These are phyloP conservation scores for Lithophane semibrunnea DNA, from an alignment of 2,888 invertebrate species.

Conservation along the genomic window DNA sequence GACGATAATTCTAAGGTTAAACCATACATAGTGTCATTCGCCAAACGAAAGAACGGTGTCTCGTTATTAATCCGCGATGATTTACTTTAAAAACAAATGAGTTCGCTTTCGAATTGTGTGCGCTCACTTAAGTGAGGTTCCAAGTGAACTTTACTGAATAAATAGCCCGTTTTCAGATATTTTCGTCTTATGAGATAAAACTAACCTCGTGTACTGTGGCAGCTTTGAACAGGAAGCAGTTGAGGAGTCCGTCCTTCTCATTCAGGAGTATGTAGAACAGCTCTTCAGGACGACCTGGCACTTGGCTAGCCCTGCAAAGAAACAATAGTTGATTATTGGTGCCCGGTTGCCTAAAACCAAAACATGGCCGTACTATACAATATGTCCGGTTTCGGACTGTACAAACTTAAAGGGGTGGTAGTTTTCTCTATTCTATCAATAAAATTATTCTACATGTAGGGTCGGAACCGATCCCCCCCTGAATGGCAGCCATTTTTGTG, in stretches of 20 bases:
- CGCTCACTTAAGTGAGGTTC: background rate
- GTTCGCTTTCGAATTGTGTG: background rate
- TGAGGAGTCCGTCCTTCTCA: slow-evolving; percentile 93
- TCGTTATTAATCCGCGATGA: background rate
- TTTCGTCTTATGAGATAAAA: slow-evolving; percentile 56
- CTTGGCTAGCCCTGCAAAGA: slow-evolving; percentile 83
- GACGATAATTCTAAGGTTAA: background rate
- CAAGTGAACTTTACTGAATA: background rate
- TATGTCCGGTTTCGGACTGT: no score
- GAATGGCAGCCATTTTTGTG: no score
- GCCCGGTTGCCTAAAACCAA: no score
- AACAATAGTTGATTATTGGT: background rate
- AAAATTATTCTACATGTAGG: no score
- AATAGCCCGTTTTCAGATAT: no score
- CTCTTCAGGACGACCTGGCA: slow-evolving; percentile 90
- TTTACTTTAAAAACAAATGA: background rate
- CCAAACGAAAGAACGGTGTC: background rate
- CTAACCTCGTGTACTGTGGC: slow-evolving; percentile 93
- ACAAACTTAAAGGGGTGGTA: no score
- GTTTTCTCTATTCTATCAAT: no score
- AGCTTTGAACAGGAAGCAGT: slow-evolving; percentile 94
- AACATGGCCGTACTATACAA: no score
- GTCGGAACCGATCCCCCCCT: no score
- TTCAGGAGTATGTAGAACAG: slow-evolving; percentile 94
- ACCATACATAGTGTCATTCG: background rate